phyloP scores from a whole-genome alignment of 1,140 invertebrate species.

The Scaptomyza graminum region DNA sequence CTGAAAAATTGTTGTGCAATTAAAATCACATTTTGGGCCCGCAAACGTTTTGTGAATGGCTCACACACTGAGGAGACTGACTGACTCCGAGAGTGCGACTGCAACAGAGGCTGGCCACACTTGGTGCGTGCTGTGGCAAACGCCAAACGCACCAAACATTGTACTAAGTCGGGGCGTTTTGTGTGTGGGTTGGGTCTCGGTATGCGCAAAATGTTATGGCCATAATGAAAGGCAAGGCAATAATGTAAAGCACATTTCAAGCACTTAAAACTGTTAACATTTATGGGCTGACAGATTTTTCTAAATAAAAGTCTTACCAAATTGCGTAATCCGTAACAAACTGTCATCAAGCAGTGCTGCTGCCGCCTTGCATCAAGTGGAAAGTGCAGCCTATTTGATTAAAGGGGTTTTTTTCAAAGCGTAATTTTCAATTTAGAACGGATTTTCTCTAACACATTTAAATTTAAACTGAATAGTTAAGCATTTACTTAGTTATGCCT shows the following conservation, averaged over 20 bases:
- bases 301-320: conserved; percentile 39
- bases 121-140: conserved; percentile 62
- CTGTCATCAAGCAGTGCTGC: conserved; percentile 2
- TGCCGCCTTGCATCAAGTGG: not conserved
- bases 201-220: conserved; percentile 80
- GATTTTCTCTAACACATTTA: too few relatives aligned
- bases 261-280: conserved; percentile 33
- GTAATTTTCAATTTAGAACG: not conserved
- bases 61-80: conserved; percentile 28
- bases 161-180: conserved; percentile 36
- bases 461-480: not conserved
- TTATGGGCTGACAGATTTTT: conserved; percentile 32
- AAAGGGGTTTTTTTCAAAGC: not conserved
- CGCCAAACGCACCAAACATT: conserved; percentile 16
- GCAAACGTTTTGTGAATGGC: conserved; percentile 62
- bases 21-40: conserved; percentile 68
- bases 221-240: conserved; percentile 68
- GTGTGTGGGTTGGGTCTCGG: conserved; percentile 51
- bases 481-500: not conserved
- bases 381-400: conserved; percentile 25
- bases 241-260: conserved; percentile 50
- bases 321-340: conserved; percentile 26
- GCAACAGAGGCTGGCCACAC: conserved; percentile 19
- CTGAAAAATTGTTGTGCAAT: conserved; percentile 73
- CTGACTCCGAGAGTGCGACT: conserved; percentile 17